Evolutionary conservation across 2,888 invertebrate species (phyloP).

Genomic region (Stenichneumon culpator): DNA sequence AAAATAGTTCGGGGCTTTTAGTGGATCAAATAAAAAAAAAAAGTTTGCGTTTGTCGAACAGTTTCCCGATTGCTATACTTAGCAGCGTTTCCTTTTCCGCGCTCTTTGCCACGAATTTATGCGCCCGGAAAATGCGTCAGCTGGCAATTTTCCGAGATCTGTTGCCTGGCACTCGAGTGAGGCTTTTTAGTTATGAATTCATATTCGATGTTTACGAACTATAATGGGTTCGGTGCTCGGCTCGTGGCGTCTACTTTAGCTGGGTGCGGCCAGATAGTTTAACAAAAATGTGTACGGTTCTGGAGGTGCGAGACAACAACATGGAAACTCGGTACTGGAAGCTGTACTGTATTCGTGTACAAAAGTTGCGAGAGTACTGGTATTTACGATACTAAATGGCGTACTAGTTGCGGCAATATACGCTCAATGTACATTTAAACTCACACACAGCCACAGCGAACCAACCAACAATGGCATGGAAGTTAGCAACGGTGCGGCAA

Average conservation of each 20-base stretch:
- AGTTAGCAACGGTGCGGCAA: too few relatives aligned
- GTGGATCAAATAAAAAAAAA: background rate
- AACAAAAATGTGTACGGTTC: constrained; percentile 20
- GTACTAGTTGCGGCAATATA: background rate
- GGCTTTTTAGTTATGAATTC: background rate
- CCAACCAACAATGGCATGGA: background rate
- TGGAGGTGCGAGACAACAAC: background rate
- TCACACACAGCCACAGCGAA: background rate
- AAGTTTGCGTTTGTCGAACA: background rate
- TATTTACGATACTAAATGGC: constrained; percentile 2
- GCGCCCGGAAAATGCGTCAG: background rate
- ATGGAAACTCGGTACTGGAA: background rate
- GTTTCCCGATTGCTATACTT: background rate
- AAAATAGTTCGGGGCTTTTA: background rate
- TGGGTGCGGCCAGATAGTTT: constrained; percentile 18
- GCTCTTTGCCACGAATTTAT: constrained; percentile 1
- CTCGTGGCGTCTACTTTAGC: background rate
- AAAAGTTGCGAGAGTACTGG: background rate
- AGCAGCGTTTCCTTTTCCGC: background rate
- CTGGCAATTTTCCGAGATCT: background rate
- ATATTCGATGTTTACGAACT: background rate
- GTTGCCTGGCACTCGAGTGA: background rate
- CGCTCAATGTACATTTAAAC: background rate
- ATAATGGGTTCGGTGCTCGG: background rate
- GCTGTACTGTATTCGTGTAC: background rate